Evolutionary conservation across 2,888 invertebrate species (phyloP).

Genomic region (Cylindroiulus punctatus): DNA sequence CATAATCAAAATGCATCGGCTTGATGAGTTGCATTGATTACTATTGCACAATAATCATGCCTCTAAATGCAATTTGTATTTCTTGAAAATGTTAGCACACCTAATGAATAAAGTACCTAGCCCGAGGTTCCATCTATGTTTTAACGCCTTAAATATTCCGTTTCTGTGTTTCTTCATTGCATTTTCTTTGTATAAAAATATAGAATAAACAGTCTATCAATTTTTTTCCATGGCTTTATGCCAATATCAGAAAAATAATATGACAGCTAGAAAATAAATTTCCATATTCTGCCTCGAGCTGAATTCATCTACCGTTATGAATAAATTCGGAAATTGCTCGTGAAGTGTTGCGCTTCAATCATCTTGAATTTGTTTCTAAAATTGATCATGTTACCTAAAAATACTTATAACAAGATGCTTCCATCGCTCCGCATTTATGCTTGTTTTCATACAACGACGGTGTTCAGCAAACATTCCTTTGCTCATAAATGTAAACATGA

Average conservation of each 20-base stretch:
- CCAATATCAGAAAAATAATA: not conserved
- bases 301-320: not conserved
- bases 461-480: not conserved
- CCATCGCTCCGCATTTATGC: not conserved
- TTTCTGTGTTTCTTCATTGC: not conserved
- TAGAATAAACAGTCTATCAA: not conserved
- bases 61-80: not conserved
- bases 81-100: not conserved
- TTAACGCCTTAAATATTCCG: not conserved
- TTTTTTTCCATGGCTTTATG: not conserved
- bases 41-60: not conserved
- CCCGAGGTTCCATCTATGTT: not conserved
- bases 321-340: slow-evolving; percentile 3
- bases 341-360: slow-evolving; percentile 24
- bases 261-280: not conserved
- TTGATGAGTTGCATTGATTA: too few relatives aligned
- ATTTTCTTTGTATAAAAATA: not conserved
- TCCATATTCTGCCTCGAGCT: not conserved
- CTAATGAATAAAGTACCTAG: not conserved
- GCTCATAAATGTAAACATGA: slow-evolving; percentile 9
- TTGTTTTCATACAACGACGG: not conserved
- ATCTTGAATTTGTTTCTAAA: slow-evolving; percentile 32
- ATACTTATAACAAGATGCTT: not conserved
- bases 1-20: too few relatives aligned
- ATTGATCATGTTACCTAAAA: not conserved